phyloP scores from a whole-genome alignment of 2,888 invertebrate species.

The Microctonus aethiopoides region DNA sequence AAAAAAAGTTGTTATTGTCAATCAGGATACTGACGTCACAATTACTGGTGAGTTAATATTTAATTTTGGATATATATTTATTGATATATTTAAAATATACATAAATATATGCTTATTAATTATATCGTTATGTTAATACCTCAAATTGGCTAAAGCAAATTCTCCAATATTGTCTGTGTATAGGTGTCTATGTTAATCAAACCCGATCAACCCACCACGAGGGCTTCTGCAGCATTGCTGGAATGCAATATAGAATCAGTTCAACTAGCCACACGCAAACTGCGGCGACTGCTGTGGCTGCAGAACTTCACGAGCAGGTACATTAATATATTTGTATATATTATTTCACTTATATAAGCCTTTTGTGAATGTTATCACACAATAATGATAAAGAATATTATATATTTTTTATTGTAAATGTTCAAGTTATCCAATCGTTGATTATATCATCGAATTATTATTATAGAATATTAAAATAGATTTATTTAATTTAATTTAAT shows the following conservation, averaged over 20 bases:
- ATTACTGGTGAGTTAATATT: conserved; percentile 73
- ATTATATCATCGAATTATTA: not conserved
- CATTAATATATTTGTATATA: conserved; percentile 7
- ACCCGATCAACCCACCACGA: conserved; percentile 81
- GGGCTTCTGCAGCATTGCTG: conserved; percentile 85
- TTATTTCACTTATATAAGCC: not conserved
- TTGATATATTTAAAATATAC: not conserved
- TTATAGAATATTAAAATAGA: not conserved
- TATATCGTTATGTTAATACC: not conserved
- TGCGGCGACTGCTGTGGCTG: conserved; percentile 83
- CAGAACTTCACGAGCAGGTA: conserved; percentile 67
- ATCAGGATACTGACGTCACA: conserved; percentile 88
- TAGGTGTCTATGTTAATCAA: conserved; percentile 80
- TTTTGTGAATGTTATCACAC: conserved; percentile 2
- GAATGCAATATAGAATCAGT: conserved; percentile 88
- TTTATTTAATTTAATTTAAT: not conserved
- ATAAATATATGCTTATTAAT: too few relatives aligned
- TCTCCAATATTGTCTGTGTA: conserved; percentile 27
- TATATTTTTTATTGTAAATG: conserved; percentile 6
- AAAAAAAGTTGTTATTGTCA: conserved; percentile 79
- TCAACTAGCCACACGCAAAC: conserved; percentile 89
- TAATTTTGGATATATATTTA: not conserved
- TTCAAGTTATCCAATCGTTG: not conserved
- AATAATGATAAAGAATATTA: conserved; percentile 5
- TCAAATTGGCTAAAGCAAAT: conserved; percentile 17